phyloP scores from a whole-genome alignment of 64 coral and sea anemone genomes.

The Astreopora myriophthalma region DNA sequence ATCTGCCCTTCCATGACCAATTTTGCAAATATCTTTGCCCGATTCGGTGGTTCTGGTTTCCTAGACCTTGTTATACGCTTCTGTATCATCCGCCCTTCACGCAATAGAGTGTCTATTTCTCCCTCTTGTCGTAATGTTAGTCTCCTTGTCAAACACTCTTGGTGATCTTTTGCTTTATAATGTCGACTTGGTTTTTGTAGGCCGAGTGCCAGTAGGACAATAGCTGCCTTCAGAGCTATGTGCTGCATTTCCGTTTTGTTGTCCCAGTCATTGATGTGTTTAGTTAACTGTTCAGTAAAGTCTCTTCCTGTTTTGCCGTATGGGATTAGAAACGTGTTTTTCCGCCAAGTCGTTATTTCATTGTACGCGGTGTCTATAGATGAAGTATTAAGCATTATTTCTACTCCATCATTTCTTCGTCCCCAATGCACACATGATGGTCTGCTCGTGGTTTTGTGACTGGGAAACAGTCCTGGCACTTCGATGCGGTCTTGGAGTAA shows the following conservation, averaged over 20 bases:
- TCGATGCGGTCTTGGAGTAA: neutral
- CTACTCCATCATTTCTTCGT: neutral
- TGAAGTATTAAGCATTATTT: neutral
- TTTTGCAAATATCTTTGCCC: neutral
- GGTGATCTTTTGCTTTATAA: neutral
- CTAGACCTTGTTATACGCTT: neutral
- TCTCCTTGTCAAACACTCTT: neutral
- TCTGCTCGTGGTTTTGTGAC: neutral
- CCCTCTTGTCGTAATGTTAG: neutral
- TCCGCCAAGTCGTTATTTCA: slow-evolving; percentile 3
- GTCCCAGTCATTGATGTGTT: slow-evolving; percentile 10
- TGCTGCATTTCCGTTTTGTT: slow-evolving; percentile 6
- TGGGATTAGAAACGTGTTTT: slow-evolving; percentile 9
- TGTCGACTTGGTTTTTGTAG: neutral
- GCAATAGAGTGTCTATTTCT: neutral
- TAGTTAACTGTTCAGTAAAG: slow-evolving; percentile 4
- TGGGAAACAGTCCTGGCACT: neutral
- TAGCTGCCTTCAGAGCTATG: neutral
- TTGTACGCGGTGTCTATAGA: neutral
- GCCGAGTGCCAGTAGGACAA: neutral
- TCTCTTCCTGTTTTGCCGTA: neutral
- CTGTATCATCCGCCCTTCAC: neutral
- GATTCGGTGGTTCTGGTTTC: neutral
- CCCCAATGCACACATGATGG: neutral
- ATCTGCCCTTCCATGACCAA: slow-evolving; percentile 6